phyloP scores from a whole-genome alignment of 2,888 invertebrate species.

The Ceraclea dissimilis region DNA sequence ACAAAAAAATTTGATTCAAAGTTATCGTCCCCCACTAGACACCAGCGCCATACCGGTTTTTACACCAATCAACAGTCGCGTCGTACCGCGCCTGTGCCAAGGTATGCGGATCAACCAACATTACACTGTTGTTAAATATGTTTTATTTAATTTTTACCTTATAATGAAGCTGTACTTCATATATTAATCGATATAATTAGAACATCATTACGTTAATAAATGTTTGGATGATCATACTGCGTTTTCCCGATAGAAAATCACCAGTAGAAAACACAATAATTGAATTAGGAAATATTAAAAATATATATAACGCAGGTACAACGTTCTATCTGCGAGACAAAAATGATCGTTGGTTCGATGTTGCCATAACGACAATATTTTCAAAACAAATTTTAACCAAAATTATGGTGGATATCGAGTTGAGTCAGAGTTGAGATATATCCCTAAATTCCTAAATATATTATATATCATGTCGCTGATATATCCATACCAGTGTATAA shows the following conservation, averaged over 20 bases:
- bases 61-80: constrained; percentile 33
- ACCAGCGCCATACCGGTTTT: constrained; percentile 21
- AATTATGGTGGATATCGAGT: too few relatives aligned
- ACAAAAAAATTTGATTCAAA: constrained; percentile 36
- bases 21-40: constrained; percentile 34
- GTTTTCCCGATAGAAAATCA: too few relatives aligned
- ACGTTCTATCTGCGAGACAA: not conserved
- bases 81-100: constrained; percentile 24
- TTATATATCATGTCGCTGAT: too few relatives aligned
- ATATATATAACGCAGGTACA: not conserved
- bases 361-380: constrained; percentile 25
- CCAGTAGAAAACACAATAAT: too few relatives aligned
- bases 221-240: too few relatives aligned
- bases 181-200: not conserved
- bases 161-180: not conserved
- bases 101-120: constrained; percentile 12
- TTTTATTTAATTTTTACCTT: constrained; percentile 1
- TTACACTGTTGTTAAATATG: constrained; percentile 17
- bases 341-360: constrained; percentile 21
- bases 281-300: too few relatives aligned
- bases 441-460: too few relatives aligned
- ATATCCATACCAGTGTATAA: too few relatives aligned
- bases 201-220: too few relatives aligned
- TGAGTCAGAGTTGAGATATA: too few relatives aligned
- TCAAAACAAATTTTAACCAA: not conserved